These are phyloP conservation scores for Mnemiopsis leidyi DNA, from an alignment of 37 sponge, comb jelly and placozoan genomes.

Conservation along the genomic window DNA sequence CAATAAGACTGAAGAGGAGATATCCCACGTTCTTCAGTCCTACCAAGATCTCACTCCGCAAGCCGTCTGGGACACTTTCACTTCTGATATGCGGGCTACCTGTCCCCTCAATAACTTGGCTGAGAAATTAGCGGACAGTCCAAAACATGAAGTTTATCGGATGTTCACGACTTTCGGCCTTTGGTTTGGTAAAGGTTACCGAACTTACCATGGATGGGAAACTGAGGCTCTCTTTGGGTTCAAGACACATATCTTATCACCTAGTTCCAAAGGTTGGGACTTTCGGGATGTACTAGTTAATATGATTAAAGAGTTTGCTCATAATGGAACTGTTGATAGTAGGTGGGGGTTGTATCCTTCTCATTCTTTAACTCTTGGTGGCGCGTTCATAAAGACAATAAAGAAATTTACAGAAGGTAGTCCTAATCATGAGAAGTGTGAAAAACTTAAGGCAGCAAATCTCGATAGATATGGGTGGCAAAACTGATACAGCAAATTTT, in stretches of 20 bases:
- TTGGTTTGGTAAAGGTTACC: not conserved
- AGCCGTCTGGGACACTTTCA: not conserved
- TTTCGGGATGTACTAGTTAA: not conserved
- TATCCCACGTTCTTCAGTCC: not conserved
- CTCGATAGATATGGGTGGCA: slow-evolving; percentile 3
- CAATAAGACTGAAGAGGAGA: not conserved
- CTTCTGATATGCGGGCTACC: not conserved
- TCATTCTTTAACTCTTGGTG: not conserved
- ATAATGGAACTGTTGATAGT: not conserved
- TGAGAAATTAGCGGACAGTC: not conserved
- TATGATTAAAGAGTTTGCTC: not conserved
- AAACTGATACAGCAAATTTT: no score
- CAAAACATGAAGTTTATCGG: not conserved
- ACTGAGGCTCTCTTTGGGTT: slow-evolving; percentile 8
- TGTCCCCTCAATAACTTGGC: slow-evolving; percentile 20
- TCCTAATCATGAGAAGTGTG: not conserved
- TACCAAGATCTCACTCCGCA: not conserved
- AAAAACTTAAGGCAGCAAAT: not conserved
- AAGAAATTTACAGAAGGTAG: not conserved
- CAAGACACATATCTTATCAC: no score
- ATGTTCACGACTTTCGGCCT: not conserved
- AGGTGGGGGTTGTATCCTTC: not conserved
- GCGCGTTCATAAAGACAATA: no score
- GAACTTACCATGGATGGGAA: not conserved
- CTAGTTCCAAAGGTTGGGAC: not conserved